These are phyloP conservation scores for Athalia circularis DNA, from an alignment of 2,888 invertebrate genomes.

Conservation along the genomic window DNA sequence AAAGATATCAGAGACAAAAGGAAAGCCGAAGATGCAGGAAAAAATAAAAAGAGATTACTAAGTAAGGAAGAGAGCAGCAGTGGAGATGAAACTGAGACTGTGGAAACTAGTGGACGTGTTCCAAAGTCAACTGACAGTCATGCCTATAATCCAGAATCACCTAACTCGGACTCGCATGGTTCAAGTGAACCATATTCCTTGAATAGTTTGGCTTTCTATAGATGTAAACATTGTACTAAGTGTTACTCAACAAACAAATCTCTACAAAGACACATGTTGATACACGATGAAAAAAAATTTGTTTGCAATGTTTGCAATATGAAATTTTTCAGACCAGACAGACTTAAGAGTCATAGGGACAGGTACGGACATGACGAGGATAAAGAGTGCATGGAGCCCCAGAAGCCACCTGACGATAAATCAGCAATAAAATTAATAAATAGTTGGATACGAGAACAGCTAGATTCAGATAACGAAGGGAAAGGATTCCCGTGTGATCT, in stretches of 20 bases:
- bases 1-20: slow-evolving; percentile 64
- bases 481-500: slow-evolving; percentile 63
- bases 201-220: slow-evolving; percentile 46
- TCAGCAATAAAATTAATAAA: slow-evolving; percentile 65
- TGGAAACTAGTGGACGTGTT: slow-evolving; percentile 34
- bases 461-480: slow-evolving; percentile 64
- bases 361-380: slow-evolving; percentile 57
- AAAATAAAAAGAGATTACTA: background rate
- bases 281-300: slow-evolving; percentile 58
- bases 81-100: background rate
- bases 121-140: slow-evolving; percentile 36
- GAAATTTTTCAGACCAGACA: slow-evolving; percentile 61
- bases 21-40: background rate
- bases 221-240: slow-evolving; percentile 57
- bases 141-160: slow-evolving; percentile 30
- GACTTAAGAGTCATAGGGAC: slow-evolving; percentile 59
- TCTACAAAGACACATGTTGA: slow-evolving; percentile 55
- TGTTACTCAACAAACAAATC: slow-evolving; percentile 53
- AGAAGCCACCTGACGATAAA: slow-evolving; percentile 62
- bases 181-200: slow-evolving; percentile 46
- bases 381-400: slow-evolving; percentile 50
- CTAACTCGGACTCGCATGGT: slow-evolving; percentile 47
- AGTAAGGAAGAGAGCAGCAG: slow-evolving; percentile 31
- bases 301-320: slow-evolving; percentile 62
- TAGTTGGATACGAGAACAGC: slow-evolving; percentile 65